These are phyloP conservation scores for Bradysia coprophila DNA, from an alignment of 1,140 invertebrate species.

Conservation along the genomic window DNA sequence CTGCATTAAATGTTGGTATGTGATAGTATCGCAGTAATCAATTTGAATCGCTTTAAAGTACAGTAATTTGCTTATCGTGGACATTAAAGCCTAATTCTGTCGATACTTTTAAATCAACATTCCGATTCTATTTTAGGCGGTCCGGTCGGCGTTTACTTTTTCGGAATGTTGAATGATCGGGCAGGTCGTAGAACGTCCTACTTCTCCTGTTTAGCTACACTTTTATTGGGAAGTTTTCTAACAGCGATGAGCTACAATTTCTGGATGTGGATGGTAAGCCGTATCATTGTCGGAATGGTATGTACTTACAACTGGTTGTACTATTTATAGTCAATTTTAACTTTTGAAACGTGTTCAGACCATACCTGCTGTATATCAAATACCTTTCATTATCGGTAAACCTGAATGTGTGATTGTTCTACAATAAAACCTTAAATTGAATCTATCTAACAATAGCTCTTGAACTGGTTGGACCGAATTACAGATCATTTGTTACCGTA, in stretches of 20 bases:
- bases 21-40: no score
- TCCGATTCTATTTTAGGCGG: no score
- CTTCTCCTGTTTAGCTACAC: conserved; percentile 56
- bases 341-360: no score
- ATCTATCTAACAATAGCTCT: conserved; percentile 49
- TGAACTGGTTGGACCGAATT: conserved; percentile 76
- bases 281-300: conserved; percentile 66
- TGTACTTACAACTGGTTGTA: no score
- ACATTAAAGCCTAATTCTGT: no score
- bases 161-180: conserved; percentile 66
- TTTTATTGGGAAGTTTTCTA: conserved; percentile 56
- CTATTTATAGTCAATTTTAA: no score
- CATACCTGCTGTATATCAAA: conserved; percentile 85
- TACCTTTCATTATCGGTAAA: conserved; percentile 85
- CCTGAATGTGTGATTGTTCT: background rate
- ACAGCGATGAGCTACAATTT: conserved; percentile 57
- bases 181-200: conserved; percentile 65
- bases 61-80: no score
- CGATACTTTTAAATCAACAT: no score
- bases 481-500: conserved; percentile 76
- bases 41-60: no score
- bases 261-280: conserved; percentile 59
- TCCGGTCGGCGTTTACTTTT: conserved; percentile 68
- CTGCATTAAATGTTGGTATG: conserved; percentile 63
- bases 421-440: background rate